phyloP scores from a whole-genome alignment of 2,113 vertebrate species.

The Coregonus clupeaformis region DNA sequence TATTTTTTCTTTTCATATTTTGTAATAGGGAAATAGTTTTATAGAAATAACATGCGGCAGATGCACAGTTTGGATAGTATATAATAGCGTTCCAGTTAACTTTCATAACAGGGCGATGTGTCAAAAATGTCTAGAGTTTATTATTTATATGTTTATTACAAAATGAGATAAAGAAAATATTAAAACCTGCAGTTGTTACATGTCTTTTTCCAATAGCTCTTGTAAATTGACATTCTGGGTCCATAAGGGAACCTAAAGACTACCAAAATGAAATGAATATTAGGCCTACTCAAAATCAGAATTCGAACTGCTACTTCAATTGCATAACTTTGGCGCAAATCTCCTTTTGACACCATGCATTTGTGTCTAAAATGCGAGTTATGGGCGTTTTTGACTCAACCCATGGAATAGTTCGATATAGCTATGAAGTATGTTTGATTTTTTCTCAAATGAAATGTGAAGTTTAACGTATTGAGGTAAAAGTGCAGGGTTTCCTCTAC shows the following conservation, averaged over 20 bases:
- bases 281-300: not conserved
- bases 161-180: constrained; percentile 80
- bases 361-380: not conserved
- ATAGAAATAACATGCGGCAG: constrained; percentile 97
- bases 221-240: too few species aligned
- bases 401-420: not conserved
- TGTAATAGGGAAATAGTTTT: constrained; percentile 99
- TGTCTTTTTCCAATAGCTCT: constrained; percentile 57
- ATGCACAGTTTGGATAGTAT: constrained; percentile 93
- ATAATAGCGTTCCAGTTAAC: constrained; percentile 78
- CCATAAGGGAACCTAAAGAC: not conserved
- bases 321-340: not conserved
- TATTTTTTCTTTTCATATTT: constrained; percentile 99
- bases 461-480: not conserved
- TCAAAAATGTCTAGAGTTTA: constrained; percentile 84
- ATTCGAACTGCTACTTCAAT: constrained; percentile 1
- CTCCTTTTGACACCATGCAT: not conserved
- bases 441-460: not conserved
- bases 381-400: not conserved
- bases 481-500: constrained; percentile 49
- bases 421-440: not conserved
- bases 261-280: constrained; percentile 1
- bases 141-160: constrained; percentile 88
- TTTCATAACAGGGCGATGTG: constrained; percentile 77
- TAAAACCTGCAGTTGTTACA: constrained; percentile 71